Evolutionary conservation across 2,888 invertebrate genomes (phyloP), one percentile per base, ranked within the genome.

Genomic region (Acronicta alni): DNA sequence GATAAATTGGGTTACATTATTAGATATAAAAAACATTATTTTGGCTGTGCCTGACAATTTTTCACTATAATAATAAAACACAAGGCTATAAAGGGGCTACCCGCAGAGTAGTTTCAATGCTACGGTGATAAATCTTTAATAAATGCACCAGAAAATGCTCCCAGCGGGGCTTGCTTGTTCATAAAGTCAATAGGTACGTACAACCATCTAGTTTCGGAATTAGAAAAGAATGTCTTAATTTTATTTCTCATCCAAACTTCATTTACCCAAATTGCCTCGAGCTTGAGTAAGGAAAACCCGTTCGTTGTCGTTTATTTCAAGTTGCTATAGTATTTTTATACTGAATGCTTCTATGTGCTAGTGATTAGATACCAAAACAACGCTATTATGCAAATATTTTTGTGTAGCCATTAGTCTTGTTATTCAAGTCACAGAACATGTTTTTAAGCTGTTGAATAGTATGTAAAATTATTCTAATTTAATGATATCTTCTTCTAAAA

Each of bases 341-440:
- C 60, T 60, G 56, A 74, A 45, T 57, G 48, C 56, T 70, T 46
- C 62, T 63, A 67, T 74, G 54, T 67, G 57, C 30, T 62, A 54
- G 63, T 73, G 64, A 71, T 69, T 63, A 72, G 67, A 59, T 71
- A 64, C 72, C 69, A 55, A 72, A 81, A 82, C 72, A 81, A 80
- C 74, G 69, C 79, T 79, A 80, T 86, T 85, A 85, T 82, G 80
- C 77, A 84, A 84, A 82, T 80, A 77, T 60, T 80, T 82, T 75
- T 62, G 55, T 75, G 77, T 73, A 75, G 66, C 69, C 72, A 82
- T 85, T 77, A 75, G 77, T 78, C 66, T 72, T 61, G 58, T 71
- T 74, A 75, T 77, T 70, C 60, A 32, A 77, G 72, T 72, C 77
- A 74, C 72, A 68, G 67, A 75, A 79, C 77, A 67, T 66, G 77